phyloP scores from a whole-genome alignment of 2,797 vertebrate genomes.

The Hylomyscus alleni region DNA sequence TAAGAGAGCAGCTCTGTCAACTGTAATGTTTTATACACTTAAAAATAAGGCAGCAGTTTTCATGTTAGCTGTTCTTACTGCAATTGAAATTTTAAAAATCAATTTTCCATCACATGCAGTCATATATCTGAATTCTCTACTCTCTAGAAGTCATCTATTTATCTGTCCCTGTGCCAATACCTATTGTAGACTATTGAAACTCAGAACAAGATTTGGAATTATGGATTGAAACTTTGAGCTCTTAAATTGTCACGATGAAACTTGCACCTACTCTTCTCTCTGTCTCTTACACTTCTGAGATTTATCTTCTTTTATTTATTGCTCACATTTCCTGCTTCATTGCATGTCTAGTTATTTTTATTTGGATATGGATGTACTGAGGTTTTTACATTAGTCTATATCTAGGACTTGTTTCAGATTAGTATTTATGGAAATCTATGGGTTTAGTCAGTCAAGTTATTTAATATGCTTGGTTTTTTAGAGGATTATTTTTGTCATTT shows the following conservation, averaged over 20 bases:
- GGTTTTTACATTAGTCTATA: not conserved
- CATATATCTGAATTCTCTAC: conserved; percentile 14
- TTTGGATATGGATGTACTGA: not conserved
- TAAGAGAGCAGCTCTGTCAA: not conserved
- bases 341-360: not conserved
- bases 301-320: not conserved
- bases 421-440: not conserved
- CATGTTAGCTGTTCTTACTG: not conserved
- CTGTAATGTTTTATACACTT: not conserved
- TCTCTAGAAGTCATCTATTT: not conserved
- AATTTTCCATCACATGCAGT: not conserved
- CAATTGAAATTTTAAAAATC: conserved; percentile 7
- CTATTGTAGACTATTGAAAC: not conserved
- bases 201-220: conserved; percentile 22
- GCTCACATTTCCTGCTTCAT: not conserved
- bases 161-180: not conserved
- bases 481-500: not conserved
- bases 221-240: not conserved
- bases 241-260: not conserved
- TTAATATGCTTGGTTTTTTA: not conserved
- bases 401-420: not conserved
- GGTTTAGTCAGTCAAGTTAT: not conserved
- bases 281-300: not conserved
- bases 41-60: not conserved
- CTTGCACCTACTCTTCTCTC: not conserved